Conservation (phyloP, 2,113 vertebrate species). For the Vanacampus margaritifer region DNA sequence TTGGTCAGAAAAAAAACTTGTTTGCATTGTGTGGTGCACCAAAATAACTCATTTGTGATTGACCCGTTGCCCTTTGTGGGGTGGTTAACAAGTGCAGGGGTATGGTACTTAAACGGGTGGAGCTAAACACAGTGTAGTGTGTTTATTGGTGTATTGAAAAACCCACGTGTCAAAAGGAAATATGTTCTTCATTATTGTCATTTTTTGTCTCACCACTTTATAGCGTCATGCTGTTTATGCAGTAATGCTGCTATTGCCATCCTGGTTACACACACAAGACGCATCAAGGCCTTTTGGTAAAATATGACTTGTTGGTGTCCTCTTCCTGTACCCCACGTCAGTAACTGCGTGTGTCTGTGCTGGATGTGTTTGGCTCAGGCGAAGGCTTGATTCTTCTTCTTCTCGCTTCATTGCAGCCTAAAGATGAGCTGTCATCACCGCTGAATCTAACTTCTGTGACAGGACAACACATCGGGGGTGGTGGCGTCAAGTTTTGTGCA, state of each 20-base stretch:
- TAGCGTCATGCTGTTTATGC: neutral
- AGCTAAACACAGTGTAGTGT: no score
- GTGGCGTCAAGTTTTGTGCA: conserved; percentile 7
- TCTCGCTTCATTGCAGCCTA: conserved; percentile 66
- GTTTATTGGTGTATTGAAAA: neutral
- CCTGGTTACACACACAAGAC: neutral
- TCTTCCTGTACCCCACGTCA: conserved; percentile 6
- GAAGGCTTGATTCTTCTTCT: conserved; percentile 63
- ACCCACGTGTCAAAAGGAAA: neutral
- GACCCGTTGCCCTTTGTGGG: no score
- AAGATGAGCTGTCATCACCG: conserved; percentile 62
- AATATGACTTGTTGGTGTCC: neutral
- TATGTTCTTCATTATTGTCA: neutral
- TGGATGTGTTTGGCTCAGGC: conserved; percentile 37
- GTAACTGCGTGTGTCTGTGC: conserved; percentile 19
- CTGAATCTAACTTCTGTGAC: conserved; percentile 27
- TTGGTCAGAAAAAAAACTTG: neutral
- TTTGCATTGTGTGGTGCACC: neutral
- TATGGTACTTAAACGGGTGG: no score
- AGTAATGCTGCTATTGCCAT: neutral
- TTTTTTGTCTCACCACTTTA: neutral
- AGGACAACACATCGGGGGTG: conserved; percentile 30
- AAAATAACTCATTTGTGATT: no score
- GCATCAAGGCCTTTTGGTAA: neutral
- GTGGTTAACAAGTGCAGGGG: no score